Base-by-base conservation (phyloP, 2,113 vertebrate genomes). In the Herpailurus yagouaroundi region DNA sequence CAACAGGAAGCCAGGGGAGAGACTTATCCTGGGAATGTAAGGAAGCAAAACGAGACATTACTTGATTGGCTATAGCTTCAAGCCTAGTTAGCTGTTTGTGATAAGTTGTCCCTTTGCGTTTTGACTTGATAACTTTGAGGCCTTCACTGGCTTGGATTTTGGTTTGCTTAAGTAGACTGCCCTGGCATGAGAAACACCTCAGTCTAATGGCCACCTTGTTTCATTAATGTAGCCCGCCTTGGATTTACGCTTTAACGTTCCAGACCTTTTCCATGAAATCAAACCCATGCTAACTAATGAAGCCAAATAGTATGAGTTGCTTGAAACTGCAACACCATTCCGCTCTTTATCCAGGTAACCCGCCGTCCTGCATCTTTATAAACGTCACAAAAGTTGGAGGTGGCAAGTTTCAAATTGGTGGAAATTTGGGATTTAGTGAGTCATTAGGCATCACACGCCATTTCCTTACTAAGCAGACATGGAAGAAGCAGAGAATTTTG, bases 391-490 rank as follows among this genome's bases (percentile, higher is more conserved):
- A 94, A 82, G 27, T 74, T 82, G 89, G 19, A 89, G 64, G 38
- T 77, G 74, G 21, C 38, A 83, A 90, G 27, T 90, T 96, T 94
- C n/a, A 68, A 66, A 87, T 10, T 79, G 66, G 36, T 91, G 45
- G 77, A 69, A 95, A 68, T 97, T 71, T 91, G n/a, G 18, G 96
- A 91, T 94, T 74, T 57, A 27, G 7, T 71, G 83, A 94, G 36
- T 94, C 55, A 63, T 84, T 89, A 64, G 50, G 94, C 21, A 86
- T n/a, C 41, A 33, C 11, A 91, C 48, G 7, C 92, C 57, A 71
- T 94, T 79, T 94, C 50, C 45, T 80, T 92, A 96, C 29, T 41
- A 82, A 86, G 7, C 19, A 45, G 50, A 60, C 0, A 48, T 66
- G 55, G 10, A 81, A 19, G 25, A 92, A 64, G 82, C 19, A 76